Percentiles rank a stretch among this genome's conserved stretches.
Evolutionary conservation across 53 echinoderm and acorn worm species (phyloP).

Genomic region (Luidia sarsii): DNA sequence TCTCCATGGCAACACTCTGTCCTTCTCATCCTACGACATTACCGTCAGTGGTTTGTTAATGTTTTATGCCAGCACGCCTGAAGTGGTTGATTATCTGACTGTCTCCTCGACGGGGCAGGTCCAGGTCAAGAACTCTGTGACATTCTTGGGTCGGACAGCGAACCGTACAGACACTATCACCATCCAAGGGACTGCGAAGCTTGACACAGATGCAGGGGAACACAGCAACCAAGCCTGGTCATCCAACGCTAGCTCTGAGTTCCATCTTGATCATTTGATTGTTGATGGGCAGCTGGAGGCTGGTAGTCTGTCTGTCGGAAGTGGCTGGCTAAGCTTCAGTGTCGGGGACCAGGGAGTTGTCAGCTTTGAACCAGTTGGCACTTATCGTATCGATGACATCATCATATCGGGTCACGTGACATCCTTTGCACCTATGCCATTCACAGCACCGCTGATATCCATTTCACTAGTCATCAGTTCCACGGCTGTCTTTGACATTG

Average conservation of each 20-base stretch:
- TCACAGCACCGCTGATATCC: constrained; percentile 46
- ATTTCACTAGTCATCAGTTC: constrained; percentile 23
- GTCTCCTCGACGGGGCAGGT: constrained; percentile 49
- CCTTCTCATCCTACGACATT: constrained; percentile 36
- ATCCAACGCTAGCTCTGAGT: constrained; percentile 38
- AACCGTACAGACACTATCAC: constrained; percentile 31
- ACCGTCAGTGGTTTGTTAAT: constrained; percentile 56
- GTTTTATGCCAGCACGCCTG: constrained; percentile 61
- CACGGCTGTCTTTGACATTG: constrained; percentile 56
- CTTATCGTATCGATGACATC: constrained; percentile 52
- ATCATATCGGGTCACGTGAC: constrained; percentile 64
- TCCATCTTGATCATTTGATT: constrained; percentile 57
- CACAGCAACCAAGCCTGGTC: constrained; percentile 60
- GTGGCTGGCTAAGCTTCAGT: constrained; percentile 46
- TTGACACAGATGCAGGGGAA: constrained; percentile 33
- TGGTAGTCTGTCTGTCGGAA: constrained; percentile 57
- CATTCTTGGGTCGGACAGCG: constrained; percentile 48
- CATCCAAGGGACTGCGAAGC: constrained; percentile 51
- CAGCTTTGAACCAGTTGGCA: constrained; percentile 61
- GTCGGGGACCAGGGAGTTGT: constrained; percentile 47
- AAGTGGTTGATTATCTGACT: constrained; percentile 38
- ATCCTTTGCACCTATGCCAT: constrained; percentile 46
- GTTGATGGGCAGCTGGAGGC: constrained; percentile 60
- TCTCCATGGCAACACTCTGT: constrained; percentile 48
- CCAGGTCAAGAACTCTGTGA: constrained; percentile 35